Percentiles rank a stretch among this genome's conserved stretches.
These are phyloP conservation scores for Zosterops lateralis DNA, from an alignment of 2,113 vertebrate genomes.

Conservation along the genomic window DNA sequence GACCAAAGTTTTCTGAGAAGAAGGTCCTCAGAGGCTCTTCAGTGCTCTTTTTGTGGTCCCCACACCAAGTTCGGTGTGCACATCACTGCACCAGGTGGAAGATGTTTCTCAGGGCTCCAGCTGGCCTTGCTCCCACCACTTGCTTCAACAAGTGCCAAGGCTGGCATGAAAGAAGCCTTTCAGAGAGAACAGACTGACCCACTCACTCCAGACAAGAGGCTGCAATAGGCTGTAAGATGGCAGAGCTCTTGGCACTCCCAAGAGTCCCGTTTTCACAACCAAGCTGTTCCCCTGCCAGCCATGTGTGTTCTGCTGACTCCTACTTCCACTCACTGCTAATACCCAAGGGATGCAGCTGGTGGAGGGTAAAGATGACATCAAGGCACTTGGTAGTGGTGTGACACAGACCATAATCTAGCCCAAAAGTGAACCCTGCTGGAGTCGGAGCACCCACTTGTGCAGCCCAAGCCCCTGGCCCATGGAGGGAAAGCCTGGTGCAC, in stretches of 20 bases:
- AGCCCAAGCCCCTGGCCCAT: background rate
- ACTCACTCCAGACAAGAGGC: background rate
- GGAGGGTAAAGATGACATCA: background rate
- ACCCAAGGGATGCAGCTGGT: background rate
- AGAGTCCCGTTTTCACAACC: background rate
- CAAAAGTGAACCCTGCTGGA: fast-evolving
- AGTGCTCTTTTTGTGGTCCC: background rate
- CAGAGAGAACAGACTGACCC: background rate
- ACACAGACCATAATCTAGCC: background rate
- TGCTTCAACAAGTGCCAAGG: background rate
- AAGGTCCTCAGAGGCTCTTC: background rate
- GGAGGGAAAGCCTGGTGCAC: background rate
- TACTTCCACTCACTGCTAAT: background rate
- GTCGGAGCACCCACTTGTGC: background rate
- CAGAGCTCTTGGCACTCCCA: background rate
- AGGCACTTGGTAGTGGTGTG: background rate
- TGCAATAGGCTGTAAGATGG: background rate
- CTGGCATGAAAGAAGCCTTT: slow-evolving; percentile 11
- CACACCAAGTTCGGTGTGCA: background rate
- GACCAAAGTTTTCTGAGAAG: background rate
- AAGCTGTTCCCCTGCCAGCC: background rate
- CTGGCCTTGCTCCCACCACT: background rate
- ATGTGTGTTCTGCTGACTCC: background rate
- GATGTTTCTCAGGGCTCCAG: background rate
- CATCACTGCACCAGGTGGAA: background rate